phyloP scores from a whole-genome alignment of 2,888 invertebrate genomes.

The Dryocosmus kuriphilus region DNA sequence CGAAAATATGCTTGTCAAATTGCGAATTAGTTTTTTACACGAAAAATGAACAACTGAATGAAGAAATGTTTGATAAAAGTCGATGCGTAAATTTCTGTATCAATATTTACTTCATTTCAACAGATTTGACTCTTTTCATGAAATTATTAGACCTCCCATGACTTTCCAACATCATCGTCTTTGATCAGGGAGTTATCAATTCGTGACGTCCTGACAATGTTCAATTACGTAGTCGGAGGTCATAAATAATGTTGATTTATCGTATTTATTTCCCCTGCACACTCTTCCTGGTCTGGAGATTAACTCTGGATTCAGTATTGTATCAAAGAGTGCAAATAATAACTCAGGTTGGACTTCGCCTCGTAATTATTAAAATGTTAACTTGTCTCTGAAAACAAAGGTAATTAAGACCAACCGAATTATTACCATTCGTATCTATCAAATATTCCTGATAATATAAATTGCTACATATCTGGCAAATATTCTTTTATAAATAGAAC shows the following conservation, averaged over 20 bases:
- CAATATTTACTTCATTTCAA: neutral
- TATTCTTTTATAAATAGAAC: neutral
- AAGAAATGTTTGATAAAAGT: neutral
- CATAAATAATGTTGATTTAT: constrained; percentile 4
- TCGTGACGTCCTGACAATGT: neutral
- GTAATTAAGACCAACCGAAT: neutral
- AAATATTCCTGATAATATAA: neutral
- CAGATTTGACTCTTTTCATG: neutral
- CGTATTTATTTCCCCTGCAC: neutral
- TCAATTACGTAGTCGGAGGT: constrained; percentile 1
- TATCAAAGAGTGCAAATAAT: neutral
- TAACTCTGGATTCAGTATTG: neutral
- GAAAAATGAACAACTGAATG: neutral
- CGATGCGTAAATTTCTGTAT: neutral
- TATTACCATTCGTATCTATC: neutral
- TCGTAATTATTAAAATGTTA: neutral
- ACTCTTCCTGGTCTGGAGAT: neutral
- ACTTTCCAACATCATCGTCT: neutral
- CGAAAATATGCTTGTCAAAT: neutral
- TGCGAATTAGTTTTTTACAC: neutral
- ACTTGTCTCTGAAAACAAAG: neutral
- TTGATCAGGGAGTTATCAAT: neutral
- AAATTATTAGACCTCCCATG: neutral
- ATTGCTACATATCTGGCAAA: neutral
- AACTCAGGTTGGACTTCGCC: neutral